Base-by-base conservation (phyloP, 1,140 invertebrate genomes). In the Rhyzopertha dominica region DNA sequence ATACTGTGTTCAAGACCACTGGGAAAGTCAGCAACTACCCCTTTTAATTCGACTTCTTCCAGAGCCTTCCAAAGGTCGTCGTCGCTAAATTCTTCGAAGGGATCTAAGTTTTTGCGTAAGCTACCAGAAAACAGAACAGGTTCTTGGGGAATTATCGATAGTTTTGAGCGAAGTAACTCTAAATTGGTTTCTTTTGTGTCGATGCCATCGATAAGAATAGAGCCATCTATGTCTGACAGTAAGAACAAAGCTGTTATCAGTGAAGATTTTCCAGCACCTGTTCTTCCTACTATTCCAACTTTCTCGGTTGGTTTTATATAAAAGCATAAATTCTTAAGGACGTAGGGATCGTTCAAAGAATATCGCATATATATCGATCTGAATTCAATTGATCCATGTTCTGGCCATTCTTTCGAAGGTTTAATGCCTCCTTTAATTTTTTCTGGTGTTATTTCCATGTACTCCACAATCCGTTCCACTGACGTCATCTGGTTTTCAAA, bases 401-500 rank as follows among this genome's bases (percentile, higher is more conserved):
- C 56, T 0, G 89, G 87, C 88, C 89, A 89, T 1, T 74, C 68
- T 17, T 74, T 63, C 25, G 74, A 74, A 16, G 84, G 82, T 51
- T 80, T 80, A 52, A 79, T 79, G 2, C 76, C 74, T 0, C 73
- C 68, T 10, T 61, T 61, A 13, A 78, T 78, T 31, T 81, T 73
- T 66, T 90, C 87, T 14, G 78, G 75, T 44, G 76, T 71, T 23
- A 87, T 68, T 31, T 76, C 67, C 4, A 77, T 78, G 56, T 87
- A 89, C 59, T 87, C 84, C 38, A 84, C 59, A 25, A 87, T 78
- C 17, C 85, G 74, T 66, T 88, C 84, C 7, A 87, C 84, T 10
- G 81, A 80, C 18, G 83, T 87, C 84, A 88, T 88, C 47, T 77
- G 77, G 61, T 85, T 88, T 68, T 89, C 86, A 8, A 87, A 67